Evolutionary conservation across 2,888 invertebrate species (phyloP).

Genomic region (Archaeoteleia sp.): DNA sequence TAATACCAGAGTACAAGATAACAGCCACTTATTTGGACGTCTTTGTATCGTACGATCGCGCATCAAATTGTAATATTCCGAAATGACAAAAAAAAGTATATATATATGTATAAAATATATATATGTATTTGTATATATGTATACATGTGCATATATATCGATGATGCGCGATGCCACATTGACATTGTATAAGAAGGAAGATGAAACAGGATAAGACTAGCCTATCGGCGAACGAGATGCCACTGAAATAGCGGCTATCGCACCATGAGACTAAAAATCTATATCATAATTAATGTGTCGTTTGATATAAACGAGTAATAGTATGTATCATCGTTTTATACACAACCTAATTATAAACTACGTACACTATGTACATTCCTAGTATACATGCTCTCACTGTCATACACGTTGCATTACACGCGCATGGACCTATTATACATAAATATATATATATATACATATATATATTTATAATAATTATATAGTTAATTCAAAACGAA

Average conservation of each 20-base stretch:
- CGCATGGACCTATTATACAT: constrained; percentile 69
- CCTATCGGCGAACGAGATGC: constrained; percentile 67
- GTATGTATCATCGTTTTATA: constrained; percentile 75
- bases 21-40: constrained; percentile 68
- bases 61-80: constrained; percentile 45
- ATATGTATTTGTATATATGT: constrained; percentile 21
- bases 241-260: constrained; percentile 65
- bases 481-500: constrained; percentile 69
- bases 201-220: constrained; percentile 71
- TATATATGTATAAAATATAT: constrained; percentile 36
- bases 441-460: constrained; percentile 59
- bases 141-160: constrained; percentile 27
- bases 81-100: constrained; percentile 22
- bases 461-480: constrained; percentile 69
- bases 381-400: constrained; percentile 70
- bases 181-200: constrained; percentile 60
- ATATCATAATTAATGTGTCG: constrained; percentile 74
- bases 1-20: constrained; percentile 15
- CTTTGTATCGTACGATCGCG: constrained; percentile 64
- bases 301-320: constrained; percentile 73
- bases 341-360: constrained; percentile 72
- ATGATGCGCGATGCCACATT: constrained; percentile 57
- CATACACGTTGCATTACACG: constrained; percentile 69
- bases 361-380: constrained; percentile 74
- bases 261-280: constrained; percentile 73